Evolutionary conservation across 92 coral and sea anemone genomes (phyloP).

Genomic region (Phenganax subtilis): DNA sequence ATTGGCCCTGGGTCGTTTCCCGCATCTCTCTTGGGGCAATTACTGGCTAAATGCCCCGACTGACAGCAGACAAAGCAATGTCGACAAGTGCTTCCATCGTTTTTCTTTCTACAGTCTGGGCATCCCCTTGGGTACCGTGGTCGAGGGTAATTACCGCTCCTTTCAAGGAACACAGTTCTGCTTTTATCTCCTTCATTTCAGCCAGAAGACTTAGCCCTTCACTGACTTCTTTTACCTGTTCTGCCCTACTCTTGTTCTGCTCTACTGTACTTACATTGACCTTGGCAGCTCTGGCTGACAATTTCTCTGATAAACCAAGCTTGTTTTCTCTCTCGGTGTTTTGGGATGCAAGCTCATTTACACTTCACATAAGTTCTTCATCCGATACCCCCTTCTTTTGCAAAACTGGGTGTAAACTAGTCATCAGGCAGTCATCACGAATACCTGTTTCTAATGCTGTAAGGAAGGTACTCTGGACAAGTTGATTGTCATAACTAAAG

Average conservation of each 20-base stretch:
- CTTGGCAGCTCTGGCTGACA: conserved; percentile 40
- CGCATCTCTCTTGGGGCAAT: conserved; percentile 41
- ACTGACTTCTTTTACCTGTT: conserved; percentile 24
- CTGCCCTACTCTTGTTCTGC: conserved; percentile 2
- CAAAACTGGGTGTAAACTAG: conserved; percentile 40
- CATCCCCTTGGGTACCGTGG: conserved; percentile 37
- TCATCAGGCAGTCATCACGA: conserved; percentile 43
- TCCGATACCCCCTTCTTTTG: conserved; percentile 36
- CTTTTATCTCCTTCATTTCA: conserved; percentile 45
- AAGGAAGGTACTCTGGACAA: conserved; percentile 53
- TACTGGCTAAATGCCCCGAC: conserved; percentile 46
- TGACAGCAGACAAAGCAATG: conserved; percentile 55
- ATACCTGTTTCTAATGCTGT: conserved; percentile 56
- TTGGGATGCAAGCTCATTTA: conserved; percentile 56
- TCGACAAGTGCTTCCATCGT: conserved; percentile 50
- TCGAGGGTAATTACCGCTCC: background rate
- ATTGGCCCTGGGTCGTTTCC: conserved; percentile 56
- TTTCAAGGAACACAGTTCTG: conserved; percentile 47
- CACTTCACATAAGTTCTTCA: conserved; percentile 53
- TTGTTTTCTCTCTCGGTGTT: conserved; percentile 51
- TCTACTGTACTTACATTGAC: conserved; percentile 37
- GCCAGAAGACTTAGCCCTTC: conserved; percentile 44
- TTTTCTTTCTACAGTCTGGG: conserved; percentile 42
- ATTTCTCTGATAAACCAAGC: conserved; percentile 30
- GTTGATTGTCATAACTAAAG: conserved; percentile 49